Conservation (phyloP, 1,140 invertebrate species). For the Heterodera schachtii region DNA sequence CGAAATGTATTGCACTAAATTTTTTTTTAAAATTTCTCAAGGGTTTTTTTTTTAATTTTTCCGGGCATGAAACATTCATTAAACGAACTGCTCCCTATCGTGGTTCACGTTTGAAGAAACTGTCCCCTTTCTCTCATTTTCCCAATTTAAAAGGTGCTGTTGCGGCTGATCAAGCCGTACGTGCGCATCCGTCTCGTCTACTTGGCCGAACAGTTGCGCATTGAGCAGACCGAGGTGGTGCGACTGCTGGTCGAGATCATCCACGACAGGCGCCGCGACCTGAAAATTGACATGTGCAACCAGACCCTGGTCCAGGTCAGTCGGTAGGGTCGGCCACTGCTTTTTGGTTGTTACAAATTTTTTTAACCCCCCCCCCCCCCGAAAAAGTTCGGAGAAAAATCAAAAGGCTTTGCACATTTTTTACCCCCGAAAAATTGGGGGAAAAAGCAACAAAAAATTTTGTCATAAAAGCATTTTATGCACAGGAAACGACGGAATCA, state of each 20-base stretch:
- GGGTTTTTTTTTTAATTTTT: too few relatives aligned
- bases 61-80: too few relatives aligned
- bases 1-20: too few relatives aligned
- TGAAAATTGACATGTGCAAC: slow-evolving; percentile 50
- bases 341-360: too few relatives aligned
- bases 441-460: too few relatives aligned
- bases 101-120: background rate
- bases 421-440: too few relatives aligned
- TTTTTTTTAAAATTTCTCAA: too few relatives aligned
- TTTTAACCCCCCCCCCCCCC: too few relatives aligned
- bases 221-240: slow-evolving; percentile 92
- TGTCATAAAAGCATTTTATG: background rate
- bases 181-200: slow-evolving; percentile 97
- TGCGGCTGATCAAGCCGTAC: slow-evolving; percentile 96
- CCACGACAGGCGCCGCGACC: slow-evolving; percentile 79
- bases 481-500: background rate
- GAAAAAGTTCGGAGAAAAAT: too few relatives aligned
- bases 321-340: background rate
- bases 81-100: too few relatives aligned
- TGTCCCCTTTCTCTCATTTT: too few relatives aligned
- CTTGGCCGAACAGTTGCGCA: slow-evolving; percentile 94
- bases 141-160: slow-evolving; percentile 74
- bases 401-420: too few relatives aligned
- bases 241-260: slow-evolving; percentile 97
- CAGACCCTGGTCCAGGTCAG: slow-evolving; percentile 32